Evolutionary conservation across 64 coral and sea anemone species (phyloP).

Genomic region (Trachythela sp.): DNA sequence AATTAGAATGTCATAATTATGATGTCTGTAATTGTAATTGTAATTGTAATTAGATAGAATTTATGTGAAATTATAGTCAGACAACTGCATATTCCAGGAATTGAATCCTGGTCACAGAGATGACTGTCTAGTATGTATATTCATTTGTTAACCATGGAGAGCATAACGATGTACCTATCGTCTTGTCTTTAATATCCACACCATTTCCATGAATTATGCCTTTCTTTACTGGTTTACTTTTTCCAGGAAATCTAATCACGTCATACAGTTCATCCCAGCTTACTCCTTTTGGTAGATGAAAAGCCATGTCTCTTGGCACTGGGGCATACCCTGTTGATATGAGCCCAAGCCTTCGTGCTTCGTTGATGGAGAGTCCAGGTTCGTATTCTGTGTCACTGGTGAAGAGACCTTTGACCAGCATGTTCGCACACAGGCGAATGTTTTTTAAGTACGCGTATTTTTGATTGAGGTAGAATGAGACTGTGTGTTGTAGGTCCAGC

Average conservation of each 20-base stretch:
- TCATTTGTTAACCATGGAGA: too few relatives aligned
- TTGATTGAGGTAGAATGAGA: constrained; percentile 84
- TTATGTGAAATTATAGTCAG: too few relatives aligned
- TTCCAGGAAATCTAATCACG: constrained; percentile 76
- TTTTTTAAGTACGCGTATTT: constrained; percentile 79
- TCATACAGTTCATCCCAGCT: constrained; percentile 81
- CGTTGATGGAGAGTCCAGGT: constrained; percentile 74
- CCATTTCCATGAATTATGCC: neutral
- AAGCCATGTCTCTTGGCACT: constrained; percentile 90
- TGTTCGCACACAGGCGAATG: constrained; percentile 91
- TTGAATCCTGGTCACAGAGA: too few relatives aligned
- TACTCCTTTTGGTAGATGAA: constrained; percentile 69
- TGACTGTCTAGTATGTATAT: too few relatives aligned
- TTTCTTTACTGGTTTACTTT: neutral
- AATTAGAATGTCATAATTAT: too few relatives aligned
- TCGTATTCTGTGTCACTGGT: constrained; percentile 94
- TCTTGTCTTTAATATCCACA: neutral
- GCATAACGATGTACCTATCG: too few relatives aligned
- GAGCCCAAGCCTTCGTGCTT: constrained; percentile 79
- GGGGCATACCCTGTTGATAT: constrained; percentile 62
- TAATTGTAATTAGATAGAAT: too few relatives aligned
- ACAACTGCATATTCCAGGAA: too few relatives aligned
- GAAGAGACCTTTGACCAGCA: constrained; percentile 92
- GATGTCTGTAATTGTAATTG: too few relatives aligned
- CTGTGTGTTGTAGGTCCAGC: constrained; percentile 76